These are phyloP conservation scores for Leuciscus waleckii DNA, from an alignment of 2,797 vertebrate genomes.

Conservation along the genomic window DNA sequence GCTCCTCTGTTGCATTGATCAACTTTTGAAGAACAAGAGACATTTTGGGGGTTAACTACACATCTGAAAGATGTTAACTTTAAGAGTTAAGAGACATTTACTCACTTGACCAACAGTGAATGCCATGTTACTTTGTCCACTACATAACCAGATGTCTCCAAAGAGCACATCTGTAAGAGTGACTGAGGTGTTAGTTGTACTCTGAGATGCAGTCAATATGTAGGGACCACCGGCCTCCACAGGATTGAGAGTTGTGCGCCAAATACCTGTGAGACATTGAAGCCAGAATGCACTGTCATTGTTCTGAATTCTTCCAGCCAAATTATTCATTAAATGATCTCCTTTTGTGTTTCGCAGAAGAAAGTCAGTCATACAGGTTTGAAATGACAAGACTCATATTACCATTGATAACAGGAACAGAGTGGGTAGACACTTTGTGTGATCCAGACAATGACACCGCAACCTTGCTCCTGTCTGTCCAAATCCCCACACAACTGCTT, in stretches of 20 bases:
- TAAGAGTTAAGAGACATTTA: neutral
- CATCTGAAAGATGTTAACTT: neutral
- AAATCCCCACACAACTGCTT: constrained; percentile 87
- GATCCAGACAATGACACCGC: constrained; percentile 68
- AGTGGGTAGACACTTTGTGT: constrained; percentile 46
- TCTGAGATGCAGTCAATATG: constrained; percentile 68
- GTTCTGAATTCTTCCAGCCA: neutral
- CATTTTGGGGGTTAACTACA: neutral
- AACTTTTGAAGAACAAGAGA: constrained; percentile 71
- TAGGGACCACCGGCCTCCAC: constrained; percentile 85
- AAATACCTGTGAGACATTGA: constrained; percentile 69
- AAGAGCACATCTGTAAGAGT: constrained; percentile 85
- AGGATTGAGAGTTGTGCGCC: constrained; percentile 82
- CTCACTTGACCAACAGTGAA: constrained; percentile 84
- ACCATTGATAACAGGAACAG: constrained; percentile 67
- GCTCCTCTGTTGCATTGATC: constrained; percentile 82
- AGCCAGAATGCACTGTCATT: neutral
- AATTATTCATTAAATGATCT: neutral
- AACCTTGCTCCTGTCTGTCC: constrained; percentile 72
- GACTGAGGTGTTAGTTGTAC: constrained; percentile 12
- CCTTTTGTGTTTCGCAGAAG: neutral
- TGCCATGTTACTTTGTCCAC: constrained; percentile 96
- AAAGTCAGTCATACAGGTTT: neutral
- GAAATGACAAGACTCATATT: neutral
- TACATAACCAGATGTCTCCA: constrained; percentile 93